Evolutionary conservation across 2,888 invertebrate species (phyloP), one percentile per base, ranked within the genome.

Genomic region (Gisinianus flammeolus): DNA sequence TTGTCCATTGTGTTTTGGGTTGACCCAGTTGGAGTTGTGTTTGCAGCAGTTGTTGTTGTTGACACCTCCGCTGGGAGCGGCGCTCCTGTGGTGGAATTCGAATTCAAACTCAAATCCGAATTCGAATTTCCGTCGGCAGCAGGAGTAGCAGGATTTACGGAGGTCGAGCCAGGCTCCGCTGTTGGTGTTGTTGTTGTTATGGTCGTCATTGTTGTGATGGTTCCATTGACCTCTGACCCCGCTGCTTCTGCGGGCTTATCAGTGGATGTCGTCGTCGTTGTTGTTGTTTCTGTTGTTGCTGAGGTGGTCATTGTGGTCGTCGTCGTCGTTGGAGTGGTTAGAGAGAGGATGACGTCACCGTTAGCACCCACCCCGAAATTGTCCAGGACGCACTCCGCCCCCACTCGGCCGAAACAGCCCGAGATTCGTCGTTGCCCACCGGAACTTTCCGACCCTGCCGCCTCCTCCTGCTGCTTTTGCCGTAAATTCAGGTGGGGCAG

Each of bases 351-450:
- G 35, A 1, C 19, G 12, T 12, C 19, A 6, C 44, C 8, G 8
- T 44, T 44, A 16, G 44, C 5, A 31, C 0, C 2, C 0, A 1
- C 68, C 12, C 16, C 44, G 8, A 26, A 8, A 35, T 33, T 68
- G 1, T 33, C 22, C 35, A 68, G 24, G 33, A 68, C 33, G 12
- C 68, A 68, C 2, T 2, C 1, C 5, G 19, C 68, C 5, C 44
- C 68, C 30, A 35, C 68, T n/a, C 68, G 19, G 8, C 68, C 22
- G 33, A 22, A 68, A 22, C 68, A 68, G 10, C 68, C 30, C 16
- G 19, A 68, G 1, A 44, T 19, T 44, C 44, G 44, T 6, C 8
- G 2, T 1, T 19, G 12, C 12, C 44, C 19, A 2, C 44, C 44
- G 12, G 2, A 12, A 16, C 44, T 19, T 12, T 1, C 19, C 12